phyloP scores from a whole-genome alignment of 1,140 invertebrate genomes.

The Drosophila pseudoananassae region DNA sequence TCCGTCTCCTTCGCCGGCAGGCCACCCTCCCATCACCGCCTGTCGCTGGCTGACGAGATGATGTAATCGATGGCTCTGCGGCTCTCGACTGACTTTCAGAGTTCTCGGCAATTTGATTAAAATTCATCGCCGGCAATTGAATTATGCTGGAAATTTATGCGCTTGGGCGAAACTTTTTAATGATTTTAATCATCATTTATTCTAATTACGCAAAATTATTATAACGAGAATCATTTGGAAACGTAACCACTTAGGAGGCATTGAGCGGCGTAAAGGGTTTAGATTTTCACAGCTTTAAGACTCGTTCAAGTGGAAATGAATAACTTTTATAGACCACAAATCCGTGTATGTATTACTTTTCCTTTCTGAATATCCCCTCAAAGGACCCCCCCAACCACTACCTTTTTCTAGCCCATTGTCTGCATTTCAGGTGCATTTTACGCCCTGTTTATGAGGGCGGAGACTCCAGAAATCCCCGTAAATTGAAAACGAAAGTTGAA shows the following conservation, averaged over 20 bases:
- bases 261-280: background rate
- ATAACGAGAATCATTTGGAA: slow-evolving; percentile 30
- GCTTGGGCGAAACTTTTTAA: slow-evolving; percentile 63
- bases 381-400: background rate
- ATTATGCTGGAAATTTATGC: slow-evolving; percentile 69
- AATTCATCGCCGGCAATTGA: slow-evolving; percentile 58
- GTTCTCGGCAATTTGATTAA: slow-evolving; percentile 68
- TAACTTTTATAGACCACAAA: background rate
- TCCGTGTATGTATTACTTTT: background rate
- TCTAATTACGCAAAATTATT: slow-evolving; percentile 49
- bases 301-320: background rate
- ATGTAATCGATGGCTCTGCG: slow-evolving; percentile 70
- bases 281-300: background rate
- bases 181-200: slow-evolving; percentile 64
- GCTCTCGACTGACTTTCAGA: slow-evolving; percentile 45
- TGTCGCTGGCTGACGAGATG: slow-evolving; percentile 28
- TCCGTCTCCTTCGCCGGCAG: background rate
- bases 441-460: slow-evolving; percentile 58
- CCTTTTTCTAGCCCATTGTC: slow-evolving; percentile 28
- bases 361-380: background rate
- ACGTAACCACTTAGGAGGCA: slow-evolving; percentile 8
- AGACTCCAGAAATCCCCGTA: slow-evolving; percentile 50
- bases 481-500: slow-evolving; percentile 78
- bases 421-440: slow-evolving; percentile 74
- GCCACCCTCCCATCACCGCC: slow-evolving; percentile 10